Percentiles rank a stretch among this genome's conserved stretches.
Evolutionary conservation across 2,113 vertebrate genomes (phyloP).

Genomic region (Microcebus tavaratra): DNA sequence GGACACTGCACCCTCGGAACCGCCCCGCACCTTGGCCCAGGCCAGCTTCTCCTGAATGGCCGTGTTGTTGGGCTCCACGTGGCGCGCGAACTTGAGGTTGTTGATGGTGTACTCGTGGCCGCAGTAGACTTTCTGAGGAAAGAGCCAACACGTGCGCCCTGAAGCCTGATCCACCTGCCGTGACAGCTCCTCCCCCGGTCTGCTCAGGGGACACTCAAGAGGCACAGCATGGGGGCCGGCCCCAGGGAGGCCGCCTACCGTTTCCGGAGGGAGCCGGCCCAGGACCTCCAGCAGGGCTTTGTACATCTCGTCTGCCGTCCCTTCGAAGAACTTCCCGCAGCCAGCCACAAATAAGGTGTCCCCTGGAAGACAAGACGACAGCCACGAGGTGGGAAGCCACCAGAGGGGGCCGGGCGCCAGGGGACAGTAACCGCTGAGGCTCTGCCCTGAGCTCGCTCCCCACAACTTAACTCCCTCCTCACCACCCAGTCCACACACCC

Average conservation of each 20-base stretch:
- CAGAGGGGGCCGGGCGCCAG: neutral
- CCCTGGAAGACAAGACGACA: constrained; percentile 82
- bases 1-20: neutral
- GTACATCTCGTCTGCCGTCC: constrained; percentile 97
- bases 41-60: constrained; percentile 90
- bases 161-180: fast-evolving
- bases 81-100: constrained; percentile 97
- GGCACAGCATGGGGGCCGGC: too few species aligned
- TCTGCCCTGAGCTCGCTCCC: neutral
- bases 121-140: constrained; percentile 92
- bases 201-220: too few species aligned
- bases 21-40: constrained; percentile 93
- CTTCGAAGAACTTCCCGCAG: constrained; percentile 98
- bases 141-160: neutral
- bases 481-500: neutral
- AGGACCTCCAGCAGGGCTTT: constrained; percentile 93
- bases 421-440: neutral
- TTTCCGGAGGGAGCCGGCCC: constrained; percentile 91
- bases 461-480: neutral
- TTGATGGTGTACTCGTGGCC: constrained; percentile 98
- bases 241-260: constrained; percentile 82
- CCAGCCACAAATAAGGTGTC: constrained; percentile 97
- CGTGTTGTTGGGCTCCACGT: constrained; percentile 93
- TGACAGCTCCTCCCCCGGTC: neutral
- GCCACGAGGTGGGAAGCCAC: neutral